Evolutionary conservation across 2,113 vertebrate genomes (phyloP).

Genomic region (Muntiacus reevesi): DNA sequence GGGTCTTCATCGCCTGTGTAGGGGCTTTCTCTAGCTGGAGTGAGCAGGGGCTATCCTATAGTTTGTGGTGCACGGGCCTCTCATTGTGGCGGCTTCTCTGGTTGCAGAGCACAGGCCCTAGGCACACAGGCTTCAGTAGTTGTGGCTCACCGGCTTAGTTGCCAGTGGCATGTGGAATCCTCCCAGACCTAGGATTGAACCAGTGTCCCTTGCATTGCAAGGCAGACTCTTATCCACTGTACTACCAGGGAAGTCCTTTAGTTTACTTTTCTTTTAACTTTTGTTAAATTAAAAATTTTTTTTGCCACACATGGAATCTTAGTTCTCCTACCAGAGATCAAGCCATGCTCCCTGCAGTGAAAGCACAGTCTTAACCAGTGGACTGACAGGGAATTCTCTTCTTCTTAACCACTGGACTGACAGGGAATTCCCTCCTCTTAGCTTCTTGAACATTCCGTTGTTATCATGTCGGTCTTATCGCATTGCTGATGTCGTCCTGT

Average conservation of each 20-base stretch:
- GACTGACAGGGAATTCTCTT: not conserved
- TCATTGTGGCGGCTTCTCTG: not conserved
- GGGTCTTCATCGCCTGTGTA: not conserved
- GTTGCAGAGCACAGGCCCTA: not conserved
- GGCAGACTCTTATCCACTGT: not conserved
- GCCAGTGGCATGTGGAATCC: not conserved
- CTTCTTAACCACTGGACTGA: not conserved
- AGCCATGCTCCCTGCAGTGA: not conserved
- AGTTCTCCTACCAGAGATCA: not conserved
- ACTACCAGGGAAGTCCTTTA: not conserved
- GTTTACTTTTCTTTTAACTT: not conserved
- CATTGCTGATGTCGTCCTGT: not conserved
- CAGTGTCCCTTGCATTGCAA: not conserved
- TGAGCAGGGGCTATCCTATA: accelerated
- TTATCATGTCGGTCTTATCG: not conserved
- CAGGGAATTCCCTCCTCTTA: not conserved
- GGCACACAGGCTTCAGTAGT: not conserved
- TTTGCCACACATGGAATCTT: not conserved
- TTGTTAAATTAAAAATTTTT: not conserved
- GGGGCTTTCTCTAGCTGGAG: not conserved
- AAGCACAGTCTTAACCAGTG: not conserved
- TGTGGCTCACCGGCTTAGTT: not conserved
- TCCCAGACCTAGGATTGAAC: not conserved
- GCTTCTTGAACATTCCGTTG: not conserved
- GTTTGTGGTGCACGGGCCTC: not conserved